Evolutionary conservation across 2,797 vertebrate genomes (phyloP), one percentile per base, ranked within the genome.

Genomic region (Argya squamiceps): DNA sequence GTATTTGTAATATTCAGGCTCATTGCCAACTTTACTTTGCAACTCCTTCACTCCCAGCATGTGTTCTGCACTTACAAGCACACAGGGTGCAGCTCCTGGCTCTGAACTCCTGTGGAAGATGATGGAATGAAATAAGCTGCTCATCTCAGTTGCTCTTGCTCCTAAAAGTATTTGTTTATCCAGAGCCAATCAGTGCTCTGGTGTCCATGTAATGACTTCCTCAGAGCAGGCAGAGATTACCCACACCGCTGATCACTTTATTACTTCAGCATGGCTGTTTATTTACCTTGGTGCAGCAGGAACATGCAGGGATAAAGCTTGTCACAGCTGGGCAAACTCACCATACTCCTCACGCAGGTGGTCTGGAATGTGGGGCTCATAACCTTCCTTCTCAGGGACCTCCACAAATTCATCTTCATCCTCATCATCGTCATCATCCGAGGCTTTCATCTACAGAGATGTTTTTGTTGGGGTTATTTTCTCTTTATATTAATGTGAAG

Each of bases 331-430:
- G 96, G 91, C 92, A 98, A 98, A 99, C 99, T 98, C 96, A 99
- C 99, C 99, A 3, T 99, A 99, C 80, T 99, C 98, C 1, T 97
- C 96, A 76, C 98, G 97, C 62, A 99, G 98, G 98, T 99, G 98
- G 87, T 99, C 98, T 63, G 99, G 99, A 98, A 99, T 98, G 96
- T 98, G 95, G 1, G 99, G 98, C 93, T 99, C 99, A 6, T 99
- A 99, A 60, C 99, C 99, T 83, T 99, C 99, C 96, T 99, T 99
- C 95, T 99, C 99, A 3, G 99, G 99, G 89, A 99, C 99, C 92
- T 98, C 98, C 91, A 98, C 98, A n/a, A 99, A 99, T 68, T 99
- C 99, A 20, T 98, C 98, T 1, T 99, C 98, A 0, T 99, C 98
- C 0, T 98, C 95, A 0, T 96, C 98, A 0, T 97, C 97, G 0